Evolutionary conservation across 2,113 vertebrate species (phyloP).

Genomic region (Bos taurus): DNA sequence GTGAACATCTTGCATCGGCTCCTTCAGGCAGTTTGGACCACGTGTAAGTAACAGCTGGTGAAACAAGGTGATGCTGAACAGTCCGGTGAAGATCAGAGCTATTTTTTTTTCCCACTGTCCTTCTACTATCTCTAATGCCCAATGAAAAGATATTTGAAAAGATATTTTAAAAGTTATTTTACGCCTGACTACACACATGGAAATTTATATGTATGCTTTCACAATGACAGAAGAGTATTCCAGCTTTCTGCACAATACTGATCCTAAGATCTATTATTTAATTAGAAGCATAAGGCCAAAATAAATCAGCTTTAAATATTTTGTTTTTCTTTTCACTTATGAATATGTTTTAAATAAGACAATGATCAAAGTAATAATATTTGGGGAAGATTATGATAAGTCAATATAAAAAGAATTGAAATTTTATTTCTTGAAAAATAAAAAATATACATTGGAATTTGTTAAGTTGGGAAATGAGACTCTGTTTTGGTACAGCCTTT

Average conservation of each 20-base stretch:
- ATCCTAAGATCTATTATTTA: not conserved
- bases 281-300: not conserved
- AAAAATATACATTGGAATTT: not conserved
- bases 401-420: not conserved
- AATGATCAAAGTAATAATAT: not conserved
- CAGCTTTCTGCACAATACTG: not conserved
- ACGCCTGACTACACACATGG: not conserved
- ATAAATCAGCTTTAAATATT: not conserved
- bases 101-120: constrained; percentile 20
- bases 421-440: not conserved
- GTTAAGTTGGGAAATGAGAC: not conserved
- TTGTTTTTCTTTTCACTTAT: not conserved
- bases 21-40: constrained; percentile 67
- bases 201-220: constrained; percentile 33
- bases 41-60: constrained; percentile 68
- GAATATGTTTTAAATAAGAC: not conserved
- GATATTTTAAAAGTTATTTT: constrained; percentile 61
- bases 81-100: constrained; percentile 65
- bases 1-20: constrained; percentile 67
- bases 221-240: not conserved
- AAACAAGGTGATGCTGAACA: constrained; percentile 69
- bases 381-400: not conserved
- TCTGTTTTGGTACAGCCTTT: not conserved
- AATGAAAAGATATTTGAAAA: constrained; percentile 56
- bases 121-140: constrained; percentile 21